Evolutionary conservation across 1,140 invertebrate genomes (phyloP).

Genomic region (Frieseomelitta varia): DNA sequence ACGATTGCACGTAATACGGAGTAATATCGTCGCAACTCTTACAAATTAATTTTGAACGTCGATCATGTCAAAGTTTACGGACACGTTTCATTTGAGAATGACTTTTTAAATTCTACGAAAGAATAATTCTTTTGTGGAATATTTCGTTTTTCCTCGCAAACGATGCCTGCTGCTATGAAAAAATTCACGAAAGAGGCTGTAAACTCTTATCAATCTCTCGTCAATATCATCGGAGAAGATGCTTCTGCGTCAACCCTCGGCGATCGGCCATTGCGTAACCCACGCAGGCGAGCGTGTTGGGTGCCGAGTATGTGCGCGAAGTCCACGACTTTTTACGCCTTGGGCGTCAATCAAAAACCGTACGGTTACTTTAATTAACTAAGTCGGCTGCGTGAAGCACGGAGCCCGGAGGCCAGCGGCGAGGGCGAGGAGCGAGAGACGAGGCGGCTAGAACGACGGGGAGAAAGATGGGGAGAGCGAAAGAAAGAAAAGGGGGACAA

Average conservation of each 20-base stretch:
- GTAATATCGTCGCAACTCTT: not conserved
- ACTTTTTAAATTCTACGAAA: not conserved
- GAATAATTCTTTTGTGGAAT: not conserved
- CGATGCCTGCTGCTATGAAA: not conserved
- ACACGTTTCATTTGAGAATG: not conserved
- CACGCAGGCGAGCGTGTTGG: no score
- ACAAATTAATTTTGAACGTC: not conserved
- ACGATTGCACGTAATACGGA: not conserved
- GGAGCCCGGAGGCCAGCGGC: constrained; percentile 29
- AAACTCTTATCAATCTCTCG: not conserved
- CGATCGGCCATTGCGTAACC: constrained; percentile 37
- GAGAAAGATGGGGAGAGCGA: not conserved
- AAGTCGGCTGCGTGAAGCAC: constrained; percentile 44
- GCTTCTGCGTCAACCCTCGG: constrained; percentile 16
- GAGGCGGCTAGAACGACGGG: not conserved
- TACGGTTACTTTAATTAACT: constrained; percentile 71
- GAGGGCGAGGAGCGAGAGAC: not conserved
- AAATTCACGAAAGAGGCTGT: not conserved
- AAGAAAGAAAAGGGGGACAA: not conserved
- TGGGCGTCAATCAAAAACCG: constrained; percentile 61
- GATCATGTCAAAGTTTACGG: not conserved
- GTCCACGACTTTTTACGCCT: constrained; percentile 51
- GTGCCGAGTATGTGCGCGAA: not conserved
- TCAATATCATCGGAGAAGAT: not conserved
- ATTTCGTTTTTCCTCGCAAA: not conserved